phyloP scores from a whole-genome alignment of 2,888 invertebrate genomes.

The Malacosoma neustria region DNA sequence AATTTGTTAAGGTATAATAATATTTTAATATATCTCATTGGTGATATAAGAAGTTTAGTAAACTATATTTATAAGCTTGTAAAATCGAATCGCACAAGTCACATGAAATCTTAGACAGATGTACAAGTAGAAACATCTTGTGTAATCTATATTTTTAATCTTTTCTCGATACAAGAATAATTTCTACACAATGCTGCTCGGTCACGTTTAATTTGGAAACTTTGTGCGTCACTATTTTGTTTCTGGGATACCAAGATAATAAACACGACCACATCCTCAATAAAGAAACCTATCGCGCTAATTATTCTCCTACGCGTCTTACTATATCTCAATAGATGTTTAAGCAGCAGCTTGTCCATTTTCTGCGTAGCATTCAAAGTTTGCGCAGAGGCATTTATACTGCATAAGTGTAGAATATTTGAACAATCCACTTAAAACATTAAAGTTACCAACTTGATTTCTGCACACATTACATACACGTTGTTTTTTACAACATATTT shows the following conservation, averaged over 20 bases:
- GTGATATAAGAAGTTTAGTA: no score
- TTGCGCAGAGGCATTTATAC: no score
- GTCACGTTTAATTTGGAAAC: constrained; percentile 11
- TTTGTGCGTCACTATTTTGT: constrained; percentile 16
- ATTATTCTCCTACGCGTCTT: not conserved
- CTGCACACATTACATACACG: no score
- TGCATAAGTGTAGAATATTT: no score
- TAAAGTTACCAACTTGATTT: no score
- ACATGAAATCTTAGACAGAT: not conserved
- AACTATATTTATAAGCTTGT: not conserved
- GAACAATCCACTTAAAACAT: no score
- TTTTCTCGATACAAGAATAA: not conserved
- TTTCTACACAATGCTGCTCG: constrained; percentile 2
- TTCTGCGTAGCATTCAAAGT: no score
- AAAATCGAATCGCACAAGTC: not conserved
- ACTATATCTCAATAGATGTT: no score
- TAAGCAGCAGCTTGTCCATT: no score
- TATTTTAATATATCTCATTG: no score
- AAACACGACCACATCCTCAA: constrained; percentile 38
- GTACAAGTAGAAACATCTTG: not conserved
- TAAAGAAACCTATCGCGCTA: not conserved
- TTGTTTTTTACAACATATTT: no score
- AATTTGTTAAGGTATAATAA: no score
- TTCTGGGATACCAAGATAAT: constrained; percentile 23
- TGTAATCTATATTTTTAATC: not conserved